Conservation (phyloP, 2,113 vertebrate species). For the Poeciliopsis turrubarensis region DNA sequence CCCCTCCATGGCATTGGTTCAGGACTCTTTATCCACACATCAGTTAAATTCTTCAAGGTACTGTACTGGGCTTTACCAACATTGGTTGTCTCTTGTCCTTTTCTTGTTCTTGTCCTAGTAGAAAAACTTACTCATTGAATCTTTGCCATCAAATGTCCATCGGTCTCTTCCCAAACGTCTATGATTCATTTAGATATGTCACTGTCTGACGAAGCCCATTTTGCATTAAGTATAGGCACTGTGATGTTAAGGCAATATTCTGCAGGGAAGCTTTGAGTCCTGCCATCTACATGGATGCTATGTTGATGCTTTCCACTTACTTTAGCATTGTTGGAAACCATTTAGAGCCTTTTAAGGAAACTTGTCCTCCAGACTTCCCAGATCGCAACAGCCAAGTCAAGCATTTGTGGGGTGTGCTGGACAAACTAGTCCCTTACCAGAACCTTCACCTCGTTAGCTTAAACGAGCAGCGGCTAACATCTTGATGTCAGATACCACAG, state of each 20-base stretch:
- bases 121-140: neutral
- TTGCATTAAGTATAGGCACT: no score
- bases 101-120: neutral
- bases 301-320: no score
- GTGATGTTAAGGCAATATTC: no score
- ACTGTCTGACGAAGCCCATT: no score
- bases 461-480: neutral
- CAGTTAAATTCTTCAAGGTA: conserved; percentile 71
- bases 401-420: no score
- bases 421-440: neutral
- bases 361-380: no score
- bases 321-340: no score
- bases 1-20: conserved; percentile 60
- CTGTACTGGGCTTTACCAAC: conserved; percentile 35
- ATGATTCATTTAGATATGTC: neutral
- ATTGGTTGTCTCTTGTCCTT: neutral
- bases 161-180: neutral
- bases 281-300: no score
- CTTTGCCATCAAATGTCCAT: neutral
- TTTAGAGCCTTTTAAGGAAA: no score
- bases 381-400: no score
- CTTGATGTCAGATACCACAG: neutral
- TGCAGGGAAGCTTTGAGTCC: no score
- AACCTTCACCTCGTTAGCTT: neutral
- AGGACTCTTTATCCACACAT: conserved; percentile 69